Conservation (phyloP, 2,797 vertebrate genomes). For the Garrulus glandarius region DNA sequence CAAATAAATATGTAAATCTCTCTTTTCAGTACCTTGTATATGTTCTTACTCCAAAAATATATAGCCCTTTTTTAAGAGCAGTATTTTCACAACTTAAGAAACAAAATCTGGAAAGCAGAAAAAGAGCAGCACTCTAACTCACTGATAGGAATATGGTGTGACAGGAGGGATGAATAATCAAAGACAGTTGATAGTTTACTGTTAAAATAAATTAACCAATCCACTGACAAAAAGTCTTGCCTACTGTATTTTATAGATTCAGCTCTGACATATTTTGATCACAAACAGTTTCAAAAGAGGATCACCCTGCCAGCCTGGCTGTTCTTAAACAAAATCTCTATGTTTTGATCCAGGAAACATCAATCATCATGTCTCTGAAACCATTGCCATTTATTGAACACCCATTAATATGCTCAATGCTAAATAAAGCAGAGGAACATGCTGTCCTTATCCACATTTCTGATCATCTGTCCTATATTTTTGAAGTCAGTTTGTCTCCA, state of each 20-base stretch:
- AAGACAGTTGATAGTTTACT: conserved; percentile 58
- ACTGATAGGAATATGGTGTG: conserved; percentile 36
- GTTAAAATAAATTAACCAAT: conserved; percentile 63
- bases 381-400: conserved; percentile 57
- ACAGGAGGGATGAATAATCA: conserved; percentile 63
- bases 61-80: neutral
- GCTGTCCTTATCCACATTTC: conserved; percentile 50
- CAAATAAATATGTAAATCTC: neutral
- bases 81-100: conserved; percentile 20
- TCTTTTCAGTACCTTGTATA: neutral
- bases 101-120: conserved; percentile 34
- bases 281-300: conserved; percentile 60
- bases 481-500: conserved; percentile 32
- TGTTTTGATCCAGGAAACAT: conserved; percentile 61
- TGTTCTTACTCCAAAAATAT: neutral
- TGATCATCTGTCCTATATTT: conserved; percentile 56
- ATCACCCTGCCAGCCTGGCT: conserved; percentile 41
- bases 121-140: conserved; percentile 52
- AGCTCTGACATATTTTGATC: conserved; percentile 67
- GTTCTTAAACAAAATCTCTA: conserved; percentile 55
- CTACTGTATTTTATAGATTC: conserved; percentile 52
- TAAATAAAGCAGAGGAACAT: conserved; percentile 56
- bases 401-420: conserved; percentile 34
- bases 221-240: conserved; percentile 50
- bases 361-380: conserved; percentile 57